phyloP scores from a whole-genome alignment of 1,140 invertebrate genomes.

The Aphidius gifuensis region DNA sequence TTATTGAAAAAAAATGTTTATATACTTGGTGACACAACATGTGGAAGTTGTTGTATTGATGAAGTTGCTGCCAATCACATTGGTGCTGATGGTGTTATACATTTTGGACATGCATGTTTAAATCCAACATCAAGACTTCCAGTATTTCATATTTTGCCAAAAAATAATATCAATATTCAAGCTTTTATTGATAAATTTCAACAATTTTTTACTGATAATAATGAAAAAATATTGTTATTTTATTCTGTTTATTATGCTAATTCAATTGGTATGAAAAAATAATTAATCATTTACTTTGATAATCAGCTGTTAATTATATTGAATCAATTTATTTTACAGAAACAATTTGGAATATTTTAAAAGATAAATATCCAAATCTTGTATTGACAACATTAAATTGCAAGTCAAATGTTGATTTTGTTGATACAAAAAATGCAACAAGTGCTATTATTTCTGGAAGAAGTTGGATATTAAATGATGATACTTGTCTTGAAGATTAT shows the following conservation, averaged over 20 bases:
- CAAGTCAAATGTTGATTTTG: conserved; percentile 42
- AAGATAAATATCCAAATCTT: conserved; percentile 35
- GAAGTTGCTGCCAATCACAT: conserved; percentile 86
- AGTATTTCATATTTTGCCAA: conserved; percentile 69
- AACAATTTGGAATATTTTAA: conserved; percentile 32
- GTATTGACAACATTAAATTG: conserved; percentile 44
- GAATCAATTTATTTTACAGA: conserved; percentile 42
- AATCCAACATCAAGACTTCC: conserved; percentile 67
- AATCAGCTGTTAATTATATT: conserved; percentile 19
- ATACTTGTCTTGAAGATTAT: conserved; percentile 46
- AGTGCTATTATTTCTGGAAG: conserved; percentile 40
- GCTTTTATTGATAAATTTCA: conserved; percentile 45
- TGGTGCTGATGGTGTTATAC: conserved; percentile 79
- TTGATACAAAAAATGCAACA: conserved; percentile 24
- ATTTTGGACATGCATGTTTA: conserved; percentile 88
- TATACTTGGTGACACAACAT: conserved; percentile 89
- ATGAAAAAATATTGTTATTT: conserved; percentile 62
- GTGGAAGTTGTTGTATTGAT: conserved; percentile 93
- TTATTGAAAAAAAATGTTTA: conserved; percentile 64
- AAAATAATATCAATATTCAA: conserved; percentile 56
- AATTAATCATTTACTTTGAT: conserved; percentile 15
- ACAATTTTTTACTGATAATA: conserved; percentile 39
- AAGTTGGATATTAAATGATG: conserved; percentile 39
- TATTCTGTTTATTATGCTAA: conserved; percentile 73
- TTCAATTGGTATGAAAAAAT: conserved; percentile 56